A percentile compares a stretch with the other conserved stretches of the same genome.
These are phyloP conservation scores for Pogonognathellus flavescens DNA, from an alignment of 1,140 invertebrate genomes.

Conservation along the genomic window DNA sequence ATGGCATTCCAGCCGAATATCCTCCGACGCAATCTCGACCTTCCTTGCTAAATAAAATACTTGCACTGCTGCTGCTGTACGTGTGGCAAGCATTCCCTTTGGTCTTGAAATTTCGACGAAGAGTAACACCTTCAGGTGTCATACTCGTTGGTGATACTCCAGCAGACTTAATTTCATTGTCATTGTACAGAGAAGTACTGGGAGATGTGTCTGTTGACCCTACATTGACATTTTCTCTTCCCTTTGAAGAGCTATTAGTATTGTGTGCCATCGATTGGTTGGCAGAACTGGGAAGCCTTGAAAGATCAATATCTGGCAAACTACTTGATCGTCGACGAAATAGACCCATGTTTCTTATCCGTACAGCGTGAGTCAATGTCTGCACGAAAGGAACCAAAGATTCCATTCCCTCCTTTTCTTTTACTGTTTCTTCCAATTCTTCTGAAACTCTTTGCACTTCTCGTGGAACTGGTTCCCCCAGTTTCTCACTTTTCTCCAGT, in stretches of 20 bases:
- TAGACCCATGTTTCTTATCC: constrained; percentile 38
- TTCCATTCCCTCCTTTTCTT: neutral
- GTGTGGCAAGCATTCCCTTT: constrained; percentile 13
- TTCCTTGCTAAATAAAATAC: constrained; percentile 11
- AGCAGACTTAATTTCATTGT: neutral
- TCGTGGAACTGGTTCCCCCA: neutral
- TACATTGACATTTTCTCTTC: neutral
- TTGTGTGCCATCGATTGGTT: constrained; percentile 3
- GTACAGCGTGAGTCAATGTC: constrained; percentile 20
- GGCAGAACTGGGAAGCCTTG: neutral
- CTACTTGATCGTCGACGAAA: constrained; percentile 60
- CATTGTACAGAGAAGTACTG: neutral
- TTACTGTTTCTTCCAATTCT: neutral
- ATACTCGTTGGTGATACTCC: neutral
- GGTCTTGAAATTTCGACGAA: constrained; percentile 11
- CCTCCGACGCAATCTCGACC: neutral
- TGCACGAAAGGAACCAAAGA: neutral
- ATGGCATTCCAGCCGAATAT: constrained; percentile 26
- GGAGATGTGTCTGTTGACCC: neutral
- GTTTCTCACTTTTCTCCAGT: neutral
- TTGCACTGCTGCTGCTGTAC: constrained; percentile 33
- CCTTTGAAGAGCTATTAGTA: neutral
- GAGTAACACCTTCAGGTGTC: neutral
- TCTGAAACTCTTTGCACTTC: neutral
- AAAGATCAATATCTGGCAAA: constrained; percentile 62